A percentile compares a stretch with the other conserved stretches of the same genome.
Conservation (phyloP, 2,888 invertebrate species). For the Mongoloraphidia duomilia region DNA sequence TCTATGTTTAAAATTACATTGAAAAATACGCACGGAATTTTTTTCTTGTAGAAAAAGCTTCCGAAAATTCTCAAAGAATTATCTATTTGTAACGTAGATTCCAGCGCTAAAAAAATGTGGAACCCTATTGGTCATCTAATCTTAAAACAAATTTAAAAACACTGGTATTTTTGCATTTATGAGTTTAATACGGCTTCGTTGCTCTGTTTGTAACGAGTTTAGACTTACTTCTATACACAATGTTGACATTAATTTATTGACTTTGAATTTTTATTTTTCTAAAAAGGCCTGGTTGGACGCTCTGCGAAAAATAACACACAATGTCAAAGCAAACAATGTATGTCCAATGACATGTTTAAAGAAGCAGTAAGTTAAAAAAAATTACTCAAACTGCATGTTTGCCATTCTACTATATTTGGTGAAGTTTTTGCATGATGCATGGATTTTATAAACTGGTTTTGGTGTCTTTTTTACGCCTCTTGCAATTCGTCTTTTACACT, state of each 20-base stretch:
- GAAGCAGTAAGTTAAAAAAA: conserved; percentile 83
- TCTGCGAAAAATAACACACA: conserved; percentile 89
- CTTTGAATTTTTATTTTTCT: conserved; percentile 7
- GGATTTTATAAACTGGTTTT: conserved; percentile 10
- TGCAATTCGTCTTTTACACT: too few relatives aligned
- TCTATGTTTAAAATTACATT: too few relatives aligned
- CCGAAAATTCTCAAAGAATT: too few relatives aligned
- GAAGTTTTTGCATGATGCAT: conserved; percentile 10
- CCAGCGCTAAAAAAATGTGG: too few relatives aligned
- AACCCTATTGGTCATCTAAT: too few relatives aligned
- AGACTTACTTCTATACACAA: not conserved
- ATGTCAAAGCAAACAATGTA: conserved; percentile 97
- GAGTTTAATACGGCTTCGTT: too few relatives aligned
- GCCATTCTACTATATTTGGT: conserved; percentile 2
- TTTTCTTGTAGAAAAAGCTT: too few relatives aligned
- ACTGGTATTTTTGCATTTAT: too few relatives aligned
- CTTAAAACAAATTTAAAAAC: too few relatives aligned
- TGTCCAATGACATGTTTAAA: conserved; percentile 97
- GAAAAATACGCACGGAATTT: too few relatives aligned
- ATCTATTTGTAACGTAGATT: too few relatives aligned
- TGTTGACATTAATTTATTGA: not conserved
- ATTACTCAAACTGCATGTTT: conserved; percentile 1
- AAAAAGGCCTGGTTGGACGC: conserved; percentile 91
- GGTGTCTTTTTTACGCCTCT: not conserved
- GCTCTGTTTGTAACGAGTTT: too few relatives aligned